Base-by-base conservation (phyloP, 2,113 vertebrate genomes). In the Campylomormyrus numenius region DNA sequence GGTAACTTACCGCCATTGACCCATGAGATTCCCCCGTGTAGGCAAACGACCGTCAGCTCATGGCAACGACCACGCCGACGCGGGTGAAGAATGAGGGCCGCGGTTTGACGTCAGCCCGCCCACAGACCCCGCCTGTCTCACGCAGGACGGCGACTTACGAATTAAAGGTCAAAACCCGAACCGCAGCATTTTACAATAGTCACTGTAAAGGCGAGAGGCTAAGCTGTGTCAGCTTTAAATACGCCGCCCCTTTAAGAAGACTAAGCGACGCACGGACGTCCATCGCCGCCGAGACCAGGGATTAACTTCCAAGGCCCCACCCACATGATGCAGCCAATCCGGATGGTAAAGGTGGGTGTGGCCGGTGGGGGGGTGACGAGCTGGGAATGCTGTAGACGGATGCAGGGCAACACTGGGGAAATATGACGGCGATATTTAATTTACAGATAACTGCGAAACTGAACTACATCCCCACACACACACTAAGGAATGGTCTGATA, bases 281-380 rank as follows among this genome's bases (percentile, higher is more conserved):
- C 87, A 91, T 92, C 91, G 90, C 56, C 11, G 0, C 50, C 88
- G 88, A 93, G 56, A 92, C 89, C 85, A 90, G 13, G 88, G 39
- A 62, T 48, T 5, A 58, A 21, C 88, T 45, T 52, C 83, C 91
- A 90, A 89, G 90, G 90, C 87, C n/a, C 62, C 49, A 80, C 85
- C 89, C 88, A 27, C 91, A 91, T 90, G 50, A 93, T 92, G 92
- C 84, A 58, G 90, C 92, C 91, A 92, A 92, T 92, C 89, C 90
- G 93, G 92, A 90, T 87, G 0, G 85, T 1, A 66, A 91, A 91
- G 0, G 66, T 88, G 92, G 89, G 70, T 19, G 70, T 35, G 27
- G 90, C 85, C 88, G 91, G 15, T 53, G 52, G 52, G 17, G 52
- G 52, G 52, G 52, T 53, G 52, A 6, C 52, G 1, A 21, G 52